phyloP scores from a whole-genome alignment of 2,113 vertebrate genomes.

The Ctenomys sociabilis region DNA sequence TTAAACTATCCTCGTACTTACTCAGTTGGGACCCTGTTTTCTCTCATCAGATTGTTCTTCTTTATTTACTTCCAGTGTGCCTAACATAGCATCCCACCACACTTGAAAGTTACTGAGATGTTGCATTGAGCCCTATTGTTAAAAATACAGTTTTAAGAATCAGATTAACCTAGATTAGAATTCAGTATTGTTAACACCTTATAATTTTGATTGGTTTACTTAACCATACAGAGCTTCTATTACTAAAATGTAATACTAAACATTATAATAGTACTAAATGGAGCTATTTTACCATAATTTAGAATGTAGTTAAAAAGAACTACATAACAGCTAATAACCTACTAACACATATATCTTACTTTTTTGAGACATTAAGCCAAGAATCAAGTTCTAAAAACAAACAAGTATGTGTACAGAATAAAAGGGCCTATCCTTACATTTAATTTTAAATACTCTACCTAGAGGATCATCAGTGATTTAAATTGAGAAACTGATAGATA shows the following conservation, averaged over 20 bases:
- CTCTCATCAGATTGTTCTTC: neutral
- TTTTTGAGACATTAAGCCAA: conserved; percentile 24
- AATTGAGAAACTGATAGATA: neutral
- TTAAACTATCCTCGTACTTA: neutral
- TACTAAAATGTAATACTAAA: conserved; percentile 5
- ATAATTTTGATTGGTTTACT: neutral
- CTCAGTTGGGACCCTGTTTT: neutral
- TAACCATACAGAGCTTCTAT: neutral
- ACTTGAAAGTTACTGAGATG: conserved; percentile 20
- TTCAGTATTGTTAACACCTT: conserved; percentile 2
- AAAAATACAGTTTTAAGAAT: neutral
- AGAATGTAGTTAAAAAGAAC: neutral
- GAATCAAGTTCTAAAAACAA: conserved; percentile 37
- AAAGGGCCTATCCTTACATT: neutral
- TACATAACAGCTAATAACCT: neutral
- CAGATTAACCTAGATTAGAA: neutral
- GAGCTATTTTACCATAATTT: neutral
- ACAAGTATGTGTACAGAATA: neutral
- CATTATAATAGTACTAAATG: neutral
- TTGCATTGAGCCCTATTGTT: neutral
- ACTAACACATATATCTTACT: neutral
- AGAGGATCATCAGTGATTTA: neutral
- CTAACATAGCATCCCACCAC: neutral
- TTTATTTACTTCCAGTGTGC: neutral
- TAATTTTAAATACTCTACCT: neutral